Evolutionary conservation across 1,140 invertebrate genomes (phyloP).

Genomic region (Druon quercuslanigerum): DNA sequence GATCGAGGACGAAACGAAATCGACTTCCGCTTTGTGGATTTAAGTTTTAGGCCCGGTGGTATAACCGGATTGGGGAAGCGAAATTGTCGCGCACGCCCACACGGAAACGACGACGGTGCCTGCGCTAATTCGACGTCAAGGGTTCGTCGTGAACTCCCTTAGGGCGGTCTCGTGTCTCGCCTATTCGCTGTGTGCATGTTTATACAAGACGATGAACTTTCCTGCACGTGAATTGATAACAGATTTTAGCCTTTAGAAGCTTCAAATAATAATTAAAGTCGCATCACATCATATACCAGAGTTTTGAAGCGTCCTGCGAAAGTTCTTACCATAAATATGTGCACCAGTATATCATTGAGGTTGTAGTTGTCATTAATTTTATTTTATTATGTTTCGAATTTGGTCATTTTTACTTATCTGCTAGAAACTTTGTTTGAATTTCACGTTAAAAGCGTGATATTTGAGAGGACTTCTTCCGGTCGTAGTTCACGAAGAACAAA

Average conservation of each 20-base stretch:
- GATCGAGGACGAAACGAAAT: conserved; percentile 42
- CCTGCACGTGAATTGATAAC: too few species aligned
- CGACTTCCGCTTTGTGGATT: conserved; percentile 50
- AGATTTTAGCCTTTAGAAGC: too few species aligned
- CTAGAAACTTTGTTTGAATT: too few species aligned
- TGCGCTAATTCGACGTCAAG: conserved; percentile 64
- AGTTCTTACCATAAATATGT: too few species aligned
- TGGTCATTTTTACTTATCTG: too few species aligned
- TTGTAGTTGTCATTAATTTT: too few species aligned
- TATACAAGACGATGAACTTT: background rate
- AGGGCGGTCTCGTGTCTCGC: conserved; percentile 45
- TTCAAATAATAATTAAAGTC: too few species aligned
- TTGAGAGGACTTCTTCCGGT: background rate
- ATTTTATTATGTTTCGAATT: too few species aligned
- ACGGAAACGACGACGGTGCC: conserved; percentile 71
- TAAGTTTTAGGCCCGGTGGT: conserved; percentile 43
- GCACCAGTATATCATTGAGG: too few species aligned
- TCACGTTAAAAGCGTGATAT: too few species aligned
- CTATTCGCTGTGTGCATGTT: conserved; percentile 42
- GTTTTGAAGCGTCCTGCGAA: too few species aligned
- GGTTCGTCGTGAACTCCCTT: conserved; percentile 48
- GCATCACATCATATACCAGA: too few species aligned
- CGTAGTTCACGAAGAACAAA: background rate
- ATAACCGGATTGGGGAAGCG: conserved; percentile 47
- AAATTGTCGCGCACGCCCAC: conserved; percentile 69